These are phyloP conservation scores for Druceiella hillmani DNA, from an alignment of 2,888 invertebrate species.

Conservation along the genomic window DNA sequence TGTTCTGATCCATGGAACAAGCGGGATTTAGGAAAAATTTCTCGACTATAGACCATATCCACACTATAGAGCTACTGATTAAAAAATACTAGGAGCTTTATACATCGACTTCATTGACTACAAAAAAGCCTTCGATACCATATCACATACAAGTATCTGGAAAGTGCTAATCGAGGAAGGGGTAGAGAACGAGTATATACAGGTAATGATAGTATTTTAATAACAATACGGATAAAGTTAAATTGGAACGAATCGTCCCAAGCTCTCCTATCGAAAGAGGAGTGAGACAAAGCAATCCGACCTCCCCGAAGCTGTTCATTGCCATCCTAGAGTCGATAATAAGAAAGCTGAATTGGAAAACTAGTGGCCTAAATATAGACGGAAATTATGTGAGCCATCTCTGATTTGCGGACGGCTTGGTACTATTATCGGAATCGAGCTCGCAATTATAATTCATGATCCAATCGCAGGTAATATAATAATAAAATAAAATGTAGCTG, in stretches of 20 bases:
- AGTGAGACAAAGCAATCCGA: constrained; percentile 2
- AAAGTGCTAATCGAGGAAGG: too few relatives aligned
- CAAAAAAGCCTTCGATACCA: too few relatives aligned
- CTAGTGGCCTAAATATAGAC: constrained; percentile 3
- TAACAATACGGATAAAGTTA: too few relatives aligned
- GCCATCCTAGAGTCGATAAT: constrained; percentile 6
- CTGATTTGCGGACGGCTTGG: constrained; percentile 10
- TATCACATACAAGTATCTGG: too few relatives aligned
- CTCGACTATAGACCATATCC: constrained; percentile 16
- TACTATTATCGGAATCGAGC: constrained; percentile 8
- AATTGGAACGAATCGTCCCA: neutral
- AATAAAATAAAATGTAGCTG: constrained; percentile 4
- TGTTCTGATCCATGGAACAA: too few relatives aligned
- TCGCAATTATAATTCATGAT: constrained; percentile 7
- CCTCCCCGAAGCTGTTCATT: constrained; percentile 4
- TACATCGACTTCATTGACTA: too few relatives aligned
- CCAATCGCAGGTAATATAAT: too few relatives aligned
- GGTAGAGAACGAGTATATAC: too few relatives aligned
- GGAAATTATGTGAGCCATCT: constrained; percentile 7
- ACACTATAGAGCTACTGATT: constrained; percentile 14
- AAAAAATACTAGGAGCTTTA: constrained; percentile 20
- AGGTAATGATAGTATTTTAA: too few relatives aligned
- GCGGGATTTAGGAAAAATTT: constrained; percentile 13
- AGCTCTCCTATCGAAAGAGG: neutral
- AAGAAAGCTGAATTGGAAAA: constrained; percentile 4